Conservation (phyloP, 2,797 vertebrate genomes). For the Gallinago nigripennis region DNA sequence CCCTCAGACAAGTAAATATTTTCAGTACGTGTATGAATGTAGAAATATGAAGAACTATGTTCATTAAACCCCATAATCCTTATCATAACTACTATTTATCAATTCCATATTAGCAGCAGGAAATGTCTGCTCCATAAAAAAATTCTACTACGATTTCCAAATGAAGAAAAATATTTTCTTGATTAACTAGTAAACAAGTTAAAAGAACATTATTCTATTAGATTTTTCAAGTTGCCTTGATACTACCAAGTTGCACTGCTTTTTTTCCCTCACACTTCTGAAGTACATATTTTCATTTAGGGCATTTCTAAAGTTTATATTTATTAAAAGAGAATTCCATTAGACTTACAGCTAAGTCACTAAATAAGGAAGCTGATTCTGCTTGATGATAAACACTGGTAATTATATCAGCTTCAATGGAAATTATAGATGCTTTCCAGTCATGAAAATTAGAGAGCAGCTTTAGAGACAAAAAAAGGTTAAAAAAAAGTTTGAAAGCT, state of each 20-base stretch:
- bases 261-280: not conserved
- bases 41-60: not conserved
- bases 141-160: not conserved
- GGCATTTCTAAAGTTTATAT: not conserved
- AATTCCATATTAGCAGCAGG: not conserved
- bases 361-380: not conserved
- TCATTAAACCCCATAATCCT: not conserved
- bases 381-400: not conserved
- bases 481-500: not conserved
- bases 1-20: not conserved
- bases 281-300: not conserved
- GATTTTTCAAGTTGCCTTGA: not conserved
- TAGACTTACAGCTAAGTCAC: not conserved
- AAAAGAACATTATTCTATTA: not conserved
- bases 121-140: not conserved
- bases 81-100: not conserved
- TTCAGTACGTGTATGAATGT: not conserved
- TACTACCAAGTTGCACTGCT: not conserved
- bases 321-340: not conserved
- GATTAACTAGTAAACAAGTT: not conserved
- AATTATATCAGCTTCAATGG: not conserved
- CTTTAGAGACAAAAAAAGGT: not conserved
- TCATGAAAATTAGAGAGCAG: not conserved
- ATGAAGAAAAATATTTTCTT: not conserved
- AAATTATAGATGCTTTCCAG: not conserved